phyloP scores from a whole-genome alignment of 1,140 invertebrate genomes.

The Ylistrum balloti region DNA sequence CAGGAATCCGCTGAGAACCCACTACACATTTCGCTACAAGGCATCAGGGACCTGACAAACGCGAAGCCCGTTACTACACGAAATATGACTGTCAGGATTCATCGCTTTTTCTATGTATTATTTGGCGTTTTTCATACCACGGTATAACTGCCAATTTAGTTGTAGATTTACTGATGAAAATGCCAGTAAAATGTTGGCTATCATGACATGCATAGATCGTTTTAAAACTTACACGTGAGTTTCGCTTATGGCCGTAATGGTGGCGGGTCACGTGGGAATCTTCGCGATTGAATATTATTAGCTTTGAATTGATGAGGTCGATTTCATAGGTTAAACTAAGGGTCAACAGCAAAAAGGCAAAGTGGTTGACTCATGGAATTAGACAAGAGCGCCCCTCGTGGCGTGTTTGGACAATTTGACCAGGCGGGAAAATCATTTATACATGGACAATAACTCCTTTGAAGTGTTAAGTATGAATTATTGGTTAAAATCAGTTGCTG shows the following conservation, averaged over 20 bases:
- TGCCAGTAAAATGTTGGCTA: neutral
- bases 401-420: conserved; percentile 11
- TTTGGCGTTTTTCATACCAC: conserved; percentile 31
- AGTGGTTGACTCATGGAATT: neutral
- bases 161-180: conserved; percentile 35
- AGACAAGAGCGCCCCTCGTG: conserved; percentile 20
- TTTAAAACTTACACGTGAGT: conserved; percentile 39
- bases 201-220: conserved; percentile 38
- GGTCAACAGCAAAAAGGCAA: conserved; percentile 15
- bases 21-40: conserved; percentile 33
- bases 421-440: conserved; percentile 6
- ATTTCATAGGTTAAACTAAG: conserved; percentile 15
- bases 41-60: neutral
- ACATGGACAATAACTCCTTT: neutral
- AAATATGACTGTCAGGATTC: conserved; percentile 26
- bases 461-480: conserved; percentile 7
- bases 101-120: neutral
- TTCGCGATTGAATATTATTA: conserved; percentile 35
- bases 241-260: neutral
- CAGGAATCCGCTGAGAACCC: conserved; percentile 21
- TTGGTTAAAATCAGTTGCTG: neutral
- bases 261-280: conserved; percentile 4
- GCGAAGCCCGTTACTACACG: neutral
- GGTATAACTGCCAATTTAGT: conserved; percentile 27
- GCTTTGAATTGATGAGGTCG: conserved; percentile 25